phyloP scores from a whole-genome alignment of 2,113 vertebrate genomes.

The Malurus cyaneus region DNA sequence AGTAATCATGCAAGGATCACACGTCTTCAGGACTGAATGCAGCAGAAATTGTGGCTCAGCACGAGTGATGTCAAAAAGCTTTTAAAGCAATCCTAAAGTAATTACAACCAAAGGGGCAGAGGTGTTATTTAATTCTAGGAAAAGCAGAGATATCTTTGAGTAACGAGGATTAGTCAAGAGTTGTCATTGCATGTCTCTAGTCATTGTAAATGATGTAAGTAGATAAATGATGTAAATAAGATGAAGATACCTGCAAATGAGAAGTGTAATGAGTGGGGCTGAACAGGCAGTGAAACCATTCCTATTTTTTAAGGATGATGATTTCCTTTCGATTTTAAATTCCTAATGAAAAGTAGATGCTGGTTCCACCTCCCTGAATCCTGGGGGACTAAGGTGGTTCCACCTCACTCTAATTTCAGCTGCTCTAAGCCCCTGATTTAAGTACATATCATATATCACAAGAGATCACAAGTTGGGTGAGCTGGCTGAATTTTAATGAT shows the following conservation, averaged over 20 bases:
- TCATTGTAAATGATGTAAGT: not conserved
- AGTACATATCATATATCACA: not conserved
- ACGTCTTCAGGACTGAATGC: not conserved
- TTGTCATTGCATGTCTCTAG: not conserved
- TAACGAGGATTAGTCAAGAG: not conserved
- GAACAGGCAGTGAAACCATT: not conserved
- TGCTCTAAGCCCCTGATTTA: not conserved
- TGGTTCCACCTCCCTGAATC: not conserved
- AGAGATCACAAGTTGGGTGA: not conserved
- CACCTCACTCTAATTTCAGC: not conserved
- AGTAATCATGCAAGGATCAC: not conserved
- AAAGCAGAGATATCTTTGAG: not conserved
- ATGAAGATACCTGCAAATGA: not conserved
- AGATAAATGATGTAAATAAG: not conserved
- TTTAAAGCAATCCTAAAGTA: not conserved
- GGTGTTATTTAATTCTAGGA: not conserved
- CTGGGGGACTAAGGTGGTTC: not conserved
- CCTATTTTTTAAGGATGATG: not conserved
- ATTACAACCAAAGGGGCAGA: not conserved
- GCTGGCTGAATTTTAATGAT: not conserved
- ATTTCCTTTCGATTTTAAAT: not conserved
- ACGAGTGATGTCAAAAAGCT: not conserved
- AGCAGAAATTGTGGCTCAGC: not conserved
- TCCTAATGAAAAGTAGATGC: not conserved
- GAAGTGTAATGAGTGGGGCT: not conserved